phyloP scores from a whole-genome alignment of 2,797 vertebrate genomes.

The Cynopterus sphinx region DNA sequence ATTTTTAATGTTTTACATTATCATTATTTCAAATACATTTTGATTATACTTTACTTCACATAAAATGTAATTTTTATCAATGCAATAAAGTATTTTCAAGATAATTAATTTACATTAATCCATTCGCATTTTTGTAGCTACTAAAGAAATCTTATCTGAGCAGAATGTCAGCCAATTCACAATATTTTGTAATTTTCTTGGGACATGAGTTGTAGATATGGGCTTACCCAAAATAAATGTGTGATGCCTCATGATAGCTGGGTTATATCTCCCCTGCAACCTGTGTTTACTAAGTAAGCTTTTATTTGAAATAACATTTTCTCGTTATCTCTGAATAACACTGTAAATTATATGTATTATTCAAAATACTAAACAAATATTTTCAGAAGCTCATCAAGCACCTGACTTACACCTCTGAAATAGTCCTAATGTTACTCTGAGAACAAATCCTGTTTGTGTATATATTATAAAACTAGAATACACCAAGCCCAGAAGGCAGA shows the following conservation, averaged over 20 bases:
- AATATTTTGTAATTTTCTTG: conserved; percentile 60
- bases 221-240: conserved; percentile 43
- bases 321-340: conserved; percentile 67
- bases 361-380: conserved; percentile 79
- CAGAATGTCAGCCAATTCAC: conserved; percentile 67
- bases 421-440: conserved; percentile 49
- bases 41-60: conserved; percentile 36
- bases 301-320: conserved; percentile 69
- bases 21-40: conserved; percentile 48
- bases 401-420: conserved; percentile 77
- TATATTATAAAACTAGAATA: conserved; percentile 70
- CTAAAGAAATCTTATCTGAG: conserved; percentile 61
- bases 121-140: conserved; percentile 60
- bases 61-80: conserved; percentile 64
- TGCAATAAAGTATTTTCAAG: conserved; percentile 45
- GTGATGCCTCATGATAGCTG: conserved; percentile 41
- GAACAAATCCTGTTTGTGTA: conserved; percentile 77
- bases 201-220: conserved; percentile 24
- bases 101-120: conserved; percentile 72
- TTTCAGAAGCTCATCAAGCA: conserved; percentile 79
- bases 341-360: conserved; percentile 71
- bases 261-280: conserved; percentile 55
- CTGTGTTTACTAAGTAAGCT: conserved; percentile 57
- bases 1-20: background rate
- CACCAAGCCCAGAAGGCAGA: conserved; percentile 65